Percentiles rank a stretch among this genome's conserved stretches.
These are phyloP conservation scores for zebrafish (Danio rerio) DNA, from an alignment of 2,113 vertebrate genomes.

Conservation along the genomic window GRCz12tu NC_133189.1:36806501-36807000, in stretches of 20 bases:
- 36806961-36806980: not conserved
- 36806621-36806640: not conserved
- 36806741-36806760: not conserved
- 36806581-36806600: not conserved
- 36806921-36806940: no score
- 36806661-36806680: conserved; percentile 18
- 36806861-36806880: not conserved
- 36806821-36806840: not conserved
- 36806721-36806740: conserved; percentile 16
- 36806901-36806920: not conserved
- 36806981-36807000: not conserved
- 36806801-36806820: not conserved
- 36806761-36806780: not conserved
- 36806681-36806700: not conserved
- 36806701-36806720: not conserved
- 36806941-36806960: not conserved
- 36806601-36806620: not conserved
- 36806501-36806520: no score
- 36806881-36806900: not conserved
- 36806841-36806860: conserved; percentile 1
- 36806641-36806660: conserved; percentile 5
- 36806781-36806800: conserved; percentile 1
- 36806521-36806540: no score
- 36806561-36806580: not conserved
- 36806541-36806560: not conserved